Conservation (phyloP, 1,140 invertebrate species). For the Hestina assimilis region DNA sequence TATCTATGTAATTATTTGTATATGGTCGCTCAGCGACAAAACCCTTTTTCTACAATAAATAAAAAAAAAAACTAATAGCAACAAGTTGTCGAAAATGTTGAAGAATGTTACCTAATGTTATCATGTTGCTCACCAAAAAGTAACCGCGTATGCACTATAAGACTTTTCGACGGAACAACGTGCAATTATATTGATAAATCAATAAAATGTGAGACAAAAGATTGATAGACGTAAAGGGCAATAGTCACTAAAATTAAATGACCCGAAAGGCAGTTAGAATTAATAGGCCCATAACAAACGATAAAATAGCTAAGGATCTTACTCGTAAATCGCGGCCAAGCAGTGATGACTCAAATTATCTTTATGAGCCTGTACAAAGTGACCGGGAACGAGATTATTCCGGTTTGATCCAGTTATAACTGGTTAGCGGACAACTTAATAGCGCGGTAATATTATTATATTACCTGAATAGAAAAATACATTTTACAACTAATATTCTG, state of each 20-base stretch:
- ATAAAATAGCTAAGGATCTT: constrained; percentile 7
- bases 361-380: constrained; percentile 11
- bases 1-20: no score
- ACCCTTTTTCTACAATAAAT: no score
- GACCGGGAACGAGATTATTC: background rate
- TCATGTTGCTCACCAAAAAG: no score
- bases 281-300: constrained; percentile 15
- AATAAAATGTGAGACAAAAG: background rate
- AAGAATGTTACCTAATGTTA: no score
- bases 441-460: no score
- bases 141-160: no score
- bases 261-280: constrained; percentile 8
- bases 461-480: no score
- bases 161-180: no score
- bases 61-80: no score
- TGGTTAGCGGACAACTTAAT: background rate
- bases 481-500: no score
- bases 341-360: constrained; percentile 27
- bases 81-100: no score
- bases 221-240: background rate
- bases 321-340: constrained; percentile 19
- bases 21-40: no score
- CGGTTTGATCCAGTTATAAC: background rate
- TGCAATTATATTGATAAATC: background rate
- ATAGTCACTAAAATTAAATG: constrained; percentile 16